Percentiles rank a stretch among this genome's conserved stretches.
Conservation (phyloP, 2,888 invertebrate species). For the Mesoligia furuncula region DNA sequence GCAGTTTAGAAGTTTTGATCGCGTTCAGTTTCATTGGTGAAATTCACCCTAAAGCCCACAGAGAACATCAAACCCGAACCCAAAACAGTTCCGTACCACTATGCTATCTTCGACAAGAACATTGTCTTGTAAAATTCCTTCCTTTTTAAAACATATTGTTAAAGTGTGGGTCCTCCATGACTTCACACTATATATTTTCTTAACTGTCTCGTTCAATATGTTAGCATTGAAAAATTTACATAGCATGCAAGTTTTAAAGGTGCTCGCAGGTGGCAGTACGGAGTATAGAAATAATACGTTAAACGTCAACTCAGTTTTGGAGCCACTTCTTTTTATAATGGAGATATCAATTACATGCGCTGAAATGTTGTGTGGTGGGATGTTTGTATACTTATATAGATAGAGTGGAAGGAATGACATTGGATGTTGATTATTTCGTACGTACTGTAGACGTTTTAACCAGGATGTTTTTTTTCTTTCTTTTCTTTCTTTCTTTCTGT, state of each 20-base stretch:
- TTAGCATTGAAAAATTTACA: slow-evolving; percentile 62
- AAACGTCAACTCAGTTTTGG: slow-evolving; percentile 48
- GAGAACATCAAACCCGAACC: background rate
- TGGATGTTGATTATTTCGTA: background rate
- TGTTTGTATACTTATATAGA: background rate
- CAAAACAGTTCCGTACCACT: background rate
- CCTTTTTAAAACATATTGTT: slow-evolving; percentile 38
- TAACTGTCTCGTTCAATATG: slow-evolving; percentile 62
- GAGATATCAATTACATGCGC: slow-evolving; percentile 51
- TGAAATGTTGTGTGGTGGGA: background rate
- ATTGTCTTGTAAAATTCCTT: slow-evolving; percentile 33
- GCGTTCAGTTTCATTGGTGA: background rate
- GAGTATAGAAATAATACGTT: slow-evolving; percentile 53
- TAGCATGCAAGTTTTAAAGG: slow-evolving; percentile 47
- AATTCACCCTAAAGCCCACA: background rate
- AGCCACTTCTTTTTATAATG: slow-evolving; percentile 27
- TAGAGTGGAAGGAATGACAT: background rate
- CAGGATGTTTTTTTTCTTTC: too few species aligned
- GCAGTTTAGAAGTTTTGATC: background rate
- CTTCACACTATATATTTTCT: slow-evolving; percentile 58
- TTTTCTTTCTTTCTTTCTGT: too few species aligned
- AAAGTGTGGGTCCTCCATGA: slow-evolving; percentile 34
- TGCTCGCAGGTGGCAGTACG: slow-evolving; percentile 38
- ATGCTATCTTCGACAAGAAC: background rate
- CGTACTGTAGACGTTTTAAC: background rate